Base-by-base conservation (phyloP, 2,797 vertebrate genomes). In the Thalassophryne amazonica region DNA sequence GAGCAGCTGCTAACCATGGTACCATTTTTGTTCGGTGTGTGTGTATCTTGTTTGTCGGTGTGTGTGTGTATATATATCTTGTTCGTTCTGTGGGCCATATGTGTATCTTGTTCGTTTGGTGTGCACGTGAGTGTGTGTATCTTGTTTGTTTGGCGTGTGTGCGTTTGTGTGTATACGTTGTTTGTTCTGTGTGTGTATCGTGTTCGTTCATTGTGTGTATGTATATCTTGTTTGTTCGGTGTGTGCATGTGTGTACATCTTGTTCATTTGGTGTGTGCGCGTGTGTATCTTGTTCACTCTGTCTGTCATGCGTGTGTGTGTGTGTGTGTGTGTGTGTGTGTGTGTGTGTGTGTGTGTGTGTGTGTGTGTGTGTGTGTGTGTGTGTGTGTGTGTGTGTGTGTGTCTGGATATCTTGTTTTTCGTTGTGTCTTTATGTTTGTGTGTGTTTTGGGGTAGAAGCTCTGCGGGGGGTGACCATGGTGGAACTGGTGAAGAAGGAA, bases 401-500 rank as follows among this genome's bases (percentile, higher is more conserved):
- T 57, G n/a, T n/a, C n/a, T n/a, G n/a, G n/a, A n/a, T n/a, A n/a
- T n/a, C n/a, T n/a, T n/a, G n/a, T n/a, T n/a, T n/a, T n/a, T n/a
- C n/a, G n/a, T n/a, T n/a, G n/a, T n/a, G 56, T 80, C 36, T 69
- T 33, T 71, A 40, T 68, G 65, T 80, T 47, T 50, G 2, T 69
- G 39, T 74, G 45, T 82, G 73, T 74, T 91, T 87, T 41, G 72
- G 62, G 35, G 61, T 90, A 98, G 95, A 98, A 87, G 97, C 97
- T 70, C 92, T 97, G 86, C 91, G 94, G 73, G 96, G 96, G 15
- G 87, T 98, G 68, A 97, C 94, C 7, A 78, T 95, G 4, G 96
- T 98, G 85, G 97, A 99, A 86, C 89, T 99, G 81, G 92, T 94
- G 53, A 98, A 98, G 86, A 97, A 94, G 37, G 97, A 99, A 48